Conservation (phyloP, 2,888 invertebrate species). For the Drosophila tripunctata region DNA sequence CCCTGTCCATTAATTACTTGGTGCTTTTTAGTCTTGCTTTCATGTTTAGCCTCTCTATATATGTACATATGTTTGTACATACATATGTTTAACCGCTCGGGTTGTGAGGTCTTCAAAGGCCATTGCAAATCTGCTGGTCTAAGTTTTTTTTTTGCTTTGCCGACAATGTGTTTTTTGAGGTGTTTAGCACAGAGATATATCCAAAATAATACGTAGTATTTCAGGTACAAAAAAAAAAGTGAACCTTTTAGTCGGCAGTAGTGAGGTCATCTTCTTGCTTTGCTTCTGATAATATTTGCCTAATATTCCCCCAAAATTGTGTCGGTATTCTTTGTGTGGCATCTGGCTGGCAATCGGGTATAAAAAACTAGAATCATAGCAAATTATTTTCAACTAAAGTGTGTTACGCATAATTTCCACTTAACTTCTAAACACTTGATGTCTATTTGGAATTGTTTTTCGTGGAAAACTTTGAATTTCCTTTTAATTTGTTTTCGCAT, state of each 20-base stretch:
- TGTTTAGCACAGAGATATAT: background rate
- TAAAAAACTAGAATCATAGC: background rate
- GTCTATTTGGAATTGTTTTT: background rate
- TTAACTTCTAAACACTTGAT: background rate
- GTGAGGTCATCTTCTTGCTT: background rate
- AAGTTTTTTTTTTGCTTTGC: too few relatives aligned
- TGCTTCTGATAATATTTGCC: background rate
- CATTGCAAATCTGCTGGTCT: constrained; percentile 4
- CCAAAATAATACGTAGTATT: background rate
- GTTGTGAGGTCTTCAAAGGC: background rate
- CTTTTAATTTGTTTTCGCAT: background rate
- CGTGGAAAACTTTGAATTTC: too few relatives aligned
- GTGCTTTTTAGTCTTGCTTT: constrained; percentile 7
- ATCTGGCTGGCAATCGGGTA: background rate
- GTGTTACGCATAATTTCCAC: constrained; percentile 9
- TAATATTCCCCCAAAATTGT: background rate
- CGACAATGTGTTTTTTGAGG: background rate
- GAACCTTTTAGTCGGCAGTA: background rate
- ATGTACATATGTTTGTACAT: too few relatives aligned
- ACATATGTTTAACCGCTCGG: constrained; percentile 1
- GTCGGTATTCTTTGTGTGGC: background rate
- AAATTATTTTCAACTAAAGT: background rate
- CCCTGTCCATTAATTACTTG: background rate
- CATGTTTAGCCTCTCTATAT: constrained; percentile 3
- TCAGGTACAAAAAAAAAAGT: background rate